These are phyloP conservation scores for Odocoileus virginianus DNA, from an alignment of 2,113 vertebrate species.

Conservation along the genomic window DNA sequence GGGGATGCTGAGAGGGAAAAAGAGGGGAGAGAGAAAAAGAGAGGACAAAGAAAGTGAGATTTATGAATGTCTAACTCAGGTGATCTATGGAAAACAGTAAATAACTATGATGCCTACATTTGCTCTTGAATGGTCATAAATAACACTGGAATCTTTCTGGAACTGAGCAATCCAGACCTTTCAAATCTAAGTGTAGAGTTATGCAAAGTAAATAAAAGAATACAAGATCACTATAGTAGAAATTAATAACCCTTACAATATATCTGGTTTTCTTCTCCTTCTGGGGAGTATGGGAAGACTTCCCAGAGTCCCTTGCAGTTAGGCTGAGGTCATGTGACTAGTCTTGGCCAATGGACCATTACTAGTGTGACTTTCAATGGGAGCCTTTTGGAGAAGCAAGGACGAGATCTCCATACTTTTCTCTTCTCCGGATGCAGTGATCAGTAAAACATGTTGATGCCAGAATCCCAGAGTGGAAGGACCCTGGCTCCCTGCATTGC, in stretches of 20 bases:
- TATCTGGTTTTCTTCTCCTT: neutral
- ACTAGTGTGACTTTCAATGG: neutral
- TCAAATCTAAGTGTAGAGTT: neutral
- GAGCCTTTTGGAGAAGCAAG: neutral
- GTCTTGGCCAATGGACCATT: neutral
- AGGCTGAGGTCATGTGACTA: neutral
- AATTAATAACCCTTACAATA: neutral
- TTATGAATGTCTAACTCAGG: neutral
- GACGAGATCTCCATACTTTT: neutral
- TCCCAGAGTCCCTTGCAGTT: neutral
- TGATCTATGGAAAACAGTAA: neutral
- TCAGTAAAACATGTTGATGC: neutral
- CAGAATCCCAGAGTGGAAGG: neutral
- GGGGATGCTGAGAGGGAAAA: neutral
- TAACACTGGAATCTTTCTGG: neutral
- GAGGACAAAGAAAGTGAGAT: neutral
- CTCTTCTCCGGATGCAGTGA: neutral
- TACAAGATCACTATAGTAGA: neutral
- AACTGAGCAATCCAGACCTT: neutral
- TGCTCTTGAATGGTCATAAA: neutral
- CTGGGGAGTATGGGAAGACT: neutral
- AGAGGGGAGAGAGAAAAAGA: neutral
- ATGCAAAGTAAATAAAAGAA: neutral
- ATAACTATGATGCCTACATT: neutral
- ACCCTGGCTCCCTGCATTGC: neutral